Evolutionary conservation across 2,113 vertebrate genomes (phyloP).

Genomic region (Odocoileus hemionus): DNA sequence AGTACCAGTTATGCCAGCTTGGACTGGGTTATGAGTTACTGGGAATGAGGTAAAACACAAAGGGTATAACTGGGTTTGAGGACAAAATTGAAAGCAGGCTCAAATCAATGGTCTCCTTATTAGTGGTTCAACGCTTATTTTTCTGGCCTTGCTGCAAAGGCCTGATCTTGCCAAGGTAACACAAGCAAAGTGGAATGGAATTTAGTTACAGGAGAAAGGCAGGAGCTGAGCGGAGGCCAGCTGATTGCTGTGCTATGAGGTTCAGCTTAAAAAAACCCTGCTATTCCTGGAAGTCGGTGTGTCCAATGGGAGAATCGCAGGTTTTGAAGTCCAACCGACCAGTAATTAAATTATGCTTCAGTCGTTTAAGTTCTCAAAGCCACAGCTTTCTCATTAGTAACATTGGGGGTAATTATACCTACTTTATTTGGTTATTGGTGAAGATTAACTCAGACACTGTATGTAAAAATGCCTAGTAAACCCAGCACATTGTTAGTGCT

Average conservation of each 20-base stretch:
- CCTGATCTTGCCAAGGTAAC: conserved; percentile 9
- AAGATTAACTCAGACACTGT: not conserved
- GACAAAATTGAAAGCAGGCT: conserved; percentile 29
- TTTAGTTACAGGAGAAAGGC: conserved; percentile 6
- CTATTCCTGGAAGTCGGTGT: not conserved
- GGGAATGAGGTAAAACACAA: conserved; percentile 39
- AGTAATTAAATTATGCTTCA: conserved; percentile 19
- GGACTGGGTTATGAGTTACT: not conserved
- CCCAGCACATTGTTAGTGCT: not conserved
- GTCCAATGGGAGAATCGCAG: not conserved
- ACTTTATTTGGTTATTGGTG: not conserved
- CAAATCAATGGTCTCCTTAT: not conserved
- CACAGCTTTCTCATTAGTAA: not conserved
- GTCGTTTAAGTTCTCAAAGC: conserved; percentile 8
- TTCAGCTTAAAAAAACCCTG: not conserved
- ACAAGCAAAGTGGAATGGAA: conserved; percentile 26
- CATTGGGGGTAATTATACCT: not conserved
- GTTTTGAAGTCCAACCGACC: not conserved
- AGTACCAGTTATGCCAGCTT: not conserved
- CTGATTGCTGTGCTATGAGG: not conserved
- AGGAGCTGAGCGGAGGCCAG: not conserved
- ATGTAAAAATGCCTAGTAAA: conserved; percentile 16
- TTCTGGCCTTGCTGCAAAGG: conserved; percentile 16
- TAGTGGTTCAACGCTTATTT: conserved; percentile 32
- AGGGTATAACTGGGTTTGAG: conserved; percentile 2